Conservation (phyloP, 2,888 invertebrate species). For the Acanthococcus lagerstroemiae region DNA sequence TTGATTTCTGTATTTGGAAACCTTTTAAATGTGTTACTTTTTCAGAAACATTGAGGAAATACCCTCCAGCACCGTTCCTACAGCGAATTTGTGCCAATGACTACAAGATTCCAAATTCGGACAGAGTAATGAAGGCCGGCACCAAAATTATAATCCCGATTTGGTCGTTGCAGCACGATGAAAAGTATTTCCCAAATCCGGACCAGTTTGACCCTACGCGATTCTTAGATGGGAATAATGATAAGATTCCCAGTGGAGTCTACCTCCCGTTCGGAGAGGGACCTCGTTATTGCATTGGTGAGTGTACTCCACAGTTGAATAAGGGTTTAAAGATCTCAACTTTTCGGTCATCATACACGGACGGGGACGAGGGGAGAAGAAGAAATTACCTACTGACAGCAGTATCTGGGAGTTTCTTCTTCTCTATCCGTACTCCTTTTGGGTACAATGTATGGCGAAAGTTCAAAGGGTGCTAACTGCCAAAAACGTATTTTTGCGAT, state of each 20-base stretch:
- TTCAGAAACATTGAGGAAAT: conserved; percentile 51
- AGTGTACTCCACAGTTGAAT: conserved; percentile 3
- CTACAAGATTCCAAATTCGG: conserved; percentile 47
- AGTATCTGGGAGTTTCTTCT: too few relatives aligned
- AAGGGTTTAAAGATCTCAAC: too few relatives aligned
- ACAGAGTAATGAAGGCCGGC: conserved; percentile 46
- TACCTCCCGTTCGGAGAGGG: conserved; percentile 44
- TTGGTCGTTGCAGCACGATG: conserved; percentile 49
- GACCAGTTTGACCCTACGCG: conserved; percentile 50
- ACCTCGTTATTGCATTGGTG: conserved; percentile 43
- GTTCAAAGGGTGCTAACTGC: too few relatives aligned
- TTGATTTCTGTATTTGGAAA: too few relatives aligned
- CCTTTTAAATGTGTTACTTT: too few relatives aligned
- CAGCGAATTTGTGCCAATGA: conserved; percentile 46
- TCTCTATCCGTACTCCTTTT: too few relatives aligned
- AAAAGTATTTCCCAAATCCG: conserved; percentile 49
- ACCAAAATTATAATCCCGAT: conserved; percentile 48
- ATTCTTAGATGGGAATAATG: conserved; percentile 47
- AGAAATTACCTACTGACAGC: too few relatives aligned
- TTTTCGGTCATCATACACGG: too few relatives aligned
- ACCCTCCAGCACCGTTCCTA: conserved; percentile 48
- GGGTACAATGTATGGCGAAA: too few relatives aligned
- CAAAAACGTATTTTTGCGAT: too few relatives aligned
- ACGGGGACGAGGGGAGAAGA: too few relatives aligned
- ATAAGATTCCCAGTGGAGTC: conserved; percentile 47